These are phyloP conservation scores for Apamea crenata DNA, from an alignment of 2,888 invertebrate genomes.

Conservation along the genomic window DNA sequence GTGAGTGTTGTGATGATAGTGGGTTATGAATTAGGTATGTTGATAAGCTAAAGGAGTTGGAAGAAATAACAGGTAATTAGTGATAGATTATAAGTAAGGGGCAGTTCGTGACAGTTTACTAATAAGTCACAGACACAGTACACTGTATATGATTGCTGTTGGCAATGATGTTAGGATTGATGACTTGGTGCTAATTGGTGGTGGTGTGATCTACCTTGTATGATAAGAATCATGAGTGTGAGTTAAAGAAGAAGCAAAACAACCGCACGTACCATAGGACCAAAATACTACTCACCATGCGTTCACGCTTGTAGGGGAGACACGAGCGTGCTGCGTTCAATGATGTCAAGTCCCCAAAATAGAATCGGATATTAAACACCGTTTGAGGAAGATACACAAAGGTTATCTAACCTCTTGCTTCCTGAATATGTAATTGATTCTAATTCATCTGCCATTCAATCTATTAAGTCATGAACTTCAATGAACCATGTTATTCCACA, in stretches of 20 bases:
- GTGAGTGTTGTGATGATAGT: neutral
- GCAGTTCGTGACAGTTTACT: accelerated
- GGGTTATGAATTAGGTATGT: neutral
- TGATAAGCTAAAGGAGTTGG: neutral
- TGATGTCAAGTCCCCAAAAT: slow-evolving; percentile 45
- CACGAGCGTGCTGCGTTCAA: neutral
- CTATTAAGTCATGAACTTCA: slow-evolving; percentile 51
- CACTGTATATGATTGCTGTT: neutral
- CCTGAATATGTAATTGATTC: slow-evolving; percentile 22
- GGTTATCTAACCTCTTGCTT: slow-evolving; percentile 45
- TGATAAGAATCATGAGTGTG: neutral
- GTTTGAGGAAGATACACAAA: slow-evolving; percentile 31
- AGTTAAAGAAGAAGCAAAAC: slow-evolving; percentile 3
- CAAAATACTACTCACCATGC: slow-evolving; percentile 30
- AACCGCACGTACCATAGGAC: slow-evolving; percentile 8
- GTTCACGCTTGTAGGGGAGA: slow-evolving; percentile 15
- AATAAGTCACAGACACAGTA: neutral
- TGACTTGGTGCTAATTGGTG: neutral
- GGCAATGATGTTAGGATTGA: neutral
- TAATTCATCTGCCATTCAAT: slow-evolving; percentile 37
- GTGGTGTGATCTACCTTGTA: neutral
- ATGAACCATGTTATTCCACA: slow-evolving; percentile 43
- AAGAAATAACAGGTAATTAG: neutral
- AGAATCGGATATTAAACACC: slow-evolving; percentile 46
- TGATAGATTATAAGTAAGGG: too few species aligned